A percentile compares a stretch with the other conserved stretches of the same genome.
Conservation (phyloP, 1,140 invertebrate species). For the Drosophila sturtevanti region DNA sequence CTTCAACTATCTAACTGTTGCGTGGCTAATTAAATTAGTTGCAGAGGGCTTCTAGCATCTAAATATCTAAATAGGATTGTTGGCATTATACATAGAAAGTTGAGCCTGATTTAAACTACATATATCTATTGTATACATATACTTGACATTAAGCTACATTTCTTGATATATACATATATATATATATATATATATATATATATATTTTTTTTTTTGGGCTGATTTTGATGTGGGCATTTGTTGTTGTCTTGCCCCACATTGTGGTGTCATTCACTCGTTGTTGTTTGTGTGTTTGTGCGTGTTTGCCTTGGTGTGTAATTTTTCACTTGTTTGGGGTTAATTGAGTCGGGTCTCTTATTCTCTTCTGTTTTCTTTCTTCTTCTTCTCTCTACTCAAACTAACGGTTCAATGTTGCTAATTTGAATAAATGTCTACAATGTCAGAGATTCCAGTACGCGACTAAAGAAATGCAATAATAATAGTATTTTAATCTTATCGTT, state of each 20-base stretch:
- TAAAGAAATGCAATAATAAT: constrained; percentile 14
- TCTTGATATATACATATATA: no score
- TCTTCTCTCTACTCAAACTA: no score
- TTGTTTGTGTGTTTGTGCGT: no score
- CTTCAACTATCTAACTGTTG: constrained; percentile 43
- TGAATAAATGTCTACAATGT: constrained; percentile 58
- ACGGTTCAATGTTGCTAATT: constrained; percentile 45
- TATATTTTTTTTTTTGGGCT: constrained; percentile 28
- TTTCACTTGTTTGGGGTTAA: constrained; percentile 72
- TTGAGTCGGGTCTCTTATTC: constrained; percentile 56
- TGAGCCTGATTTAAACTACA: constrained; percentile 8
- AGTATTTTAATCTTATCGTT: constrained; percentile 62
- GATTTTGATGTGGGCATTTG: constrained; percentile 43
- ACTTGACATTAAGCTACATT: not conserved
- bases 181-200: no score
- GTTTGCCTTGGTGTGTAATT: constrained; percentile 36
- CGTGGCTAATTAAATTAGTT: constrained; percentile 73
- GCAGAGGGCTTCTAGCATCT: constrained; percentile 26
- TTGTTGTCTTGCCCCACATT: constrained; percentile 43
- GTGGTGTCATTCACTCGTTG: constrained; percentile 27
- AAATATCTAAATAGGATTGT: constrained; percentile 17
- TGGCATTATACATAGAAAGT: constrained; percentile 62
- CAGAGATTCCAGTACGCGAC: constrained; percentile 9
- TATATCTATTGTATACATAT: no score
- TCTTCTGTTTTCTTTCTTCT: constrained; percentile 17